Base-by-base conservation (phyloP, 2,888 invertebrate species). In the Halictus ligatus region DNA sequence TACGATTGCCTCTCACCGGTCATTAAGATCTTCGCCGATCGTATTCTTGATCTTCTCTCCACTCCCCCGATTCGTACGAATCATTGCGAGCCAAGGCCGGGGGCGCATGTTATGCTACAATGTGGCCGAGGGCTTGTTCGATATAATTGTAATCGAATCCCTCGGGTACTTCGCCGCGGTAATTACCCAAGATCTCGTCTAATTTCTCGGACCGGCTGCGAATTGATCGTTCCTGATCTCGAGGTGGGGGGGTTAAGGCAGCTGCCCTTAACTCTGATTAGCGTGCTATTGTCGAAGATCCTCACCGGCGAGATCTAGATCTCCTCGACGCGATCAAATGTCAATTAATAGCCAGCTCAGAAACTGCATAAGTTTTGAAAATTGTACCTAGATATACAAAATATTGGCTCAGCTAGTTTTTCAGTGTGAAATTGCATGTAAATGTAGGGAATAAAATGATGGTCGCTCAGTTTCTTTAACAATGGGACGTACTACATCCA, bases 11-110 rank as follows among this genome's bases (percentile, higher is more conserved):
- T 82, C 88, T 81, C 88, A 85, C 50, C 79, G 82, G 81, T 91
- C 91, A 91, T 91, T 91, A 91, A 91, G 91, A 91, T 91, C 89
- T 21, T 83, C 81, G 86, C 72, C 87, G 89, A 91, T 91, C 91
- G 87, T 84, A 87, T 91, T 90, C 88, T 89, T 72, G 75, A 84
- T 88, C 84, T 86, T 81, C 81, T 81, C 81, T 83, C 69, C 77
- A 60, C 85, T 78, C 73, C 80, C 87, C 85, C 80, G 81, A 78
- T 89, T 86, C 86, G 83, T 80, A 82, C 87, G 84, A 84, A 90
- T 90, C 90, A 90, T 87, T 85, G 84, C 75, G 86, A 84, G n/a
- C 85, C 86, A 78, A 81, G 73, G 69, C 80, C 71, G 80, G 69
- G 90, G 83, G 81, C 64, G 40, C 21, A 72, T 67, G 83, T 84